Evolutionary conservation across 2,797 vertebrate species (phyloP), one percentile per base, ranked within the genome.

Genomic region (Eospalax fontanierii): DNA sequence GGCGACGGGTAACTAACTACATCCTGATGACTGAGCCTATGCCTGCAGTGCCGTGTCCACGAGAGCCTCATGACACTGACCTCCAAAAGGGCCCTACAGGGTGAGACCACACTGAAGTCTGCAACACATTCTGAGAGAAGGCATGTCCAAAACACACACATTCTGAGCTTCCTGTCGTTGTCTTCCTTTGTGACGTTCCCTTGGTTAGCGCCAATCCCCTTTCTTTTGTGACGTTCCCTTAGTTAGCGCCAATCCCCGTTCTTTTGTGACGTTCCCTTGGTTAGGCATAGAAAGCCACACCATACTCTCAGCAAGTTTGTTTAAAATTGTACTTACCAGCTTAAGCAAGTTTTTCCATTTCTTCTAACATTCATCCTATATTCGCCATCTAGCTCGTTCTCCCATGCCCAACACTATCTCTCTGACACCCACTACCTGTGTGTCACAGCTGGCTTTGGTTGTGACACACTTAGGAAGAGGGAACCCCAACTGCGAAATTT

Each of bases 341-440:
- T 24, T 82, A 38, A 46, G 26, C 9, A 12, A 26, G 5, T 14
- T 28, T 30, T 54, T 43, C 46, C 46, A 16, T 0, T 14, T 6
- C 4, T 10, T 33, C 66, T 15, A 30, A 59, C 11, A 70, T 28
- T 50, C 26, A 22, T 16, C 2, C 22, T 46, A 0, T 4, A 38
- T 30, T 65, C 16, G 35, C 28, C 2, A 3, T 2, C 40, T 21
- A 16, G 59, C 10, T 57, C 28, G 18, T 38, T 63, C 46, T 66
- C n/a, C 43, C 2, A 4, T 12, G 33, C 61, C 59, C 5, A 21
- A n/a, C 0, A 0, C 19, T 26, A 30, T 66, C 35, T 40, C 74
- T 61, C 38, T 35, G 59, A 75, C 0, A 12, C 24, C 22, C 0
- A 2, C 8, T 19, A 9, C 4, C 28, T 19, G 33, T n/a, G 28